phyloP scores from a whole-genome alignment of 2,888 invertebrate genomes.

The Caenorhabditis angaria region DNA sequence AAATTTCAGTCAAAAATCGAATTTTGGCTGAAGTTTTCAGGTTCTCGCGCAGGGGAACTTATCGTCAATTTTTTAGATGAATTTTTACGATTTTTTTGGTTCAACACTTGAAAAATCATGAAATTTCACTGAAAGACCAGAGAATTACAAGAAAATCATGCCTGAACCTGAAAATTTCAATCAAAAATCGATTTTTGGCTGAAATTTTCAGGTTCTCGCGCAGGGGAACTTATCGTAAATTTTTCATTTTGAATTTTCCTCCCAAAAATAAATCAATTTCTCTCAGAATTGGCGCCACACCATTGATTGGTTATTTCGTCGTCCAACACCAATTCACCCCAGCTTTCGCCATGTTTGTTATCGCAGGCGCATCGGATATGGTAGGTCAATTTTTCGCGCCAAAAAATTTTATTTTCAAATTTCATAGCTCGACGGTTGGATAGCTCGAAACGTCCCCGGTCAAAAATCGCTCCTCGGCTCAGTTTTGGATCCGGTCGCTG shows the following conservation, averaged over 20 bases:
- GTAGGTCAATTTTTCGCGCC: constrained; percentile 74
- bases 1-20: no score
- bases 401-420: constrained; percentile 68
- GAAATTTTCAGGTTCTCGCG: background rate
- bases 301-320: constrained; percentile 88
- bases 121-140: no score
- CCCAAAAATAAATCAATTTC: constrained; percentile 6
- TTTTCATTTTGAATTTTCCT: background rate
- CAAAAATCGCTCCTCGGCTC: constrained; percentile 93
- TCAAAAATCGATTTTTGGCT: background rate
- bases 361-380: constrained; percentile 90
- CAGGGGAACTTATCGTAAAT: constrained; percentile 4
- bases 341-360: constrained; percentile 83
- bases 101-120: background rate
- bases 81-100: constrained; percentile 29
- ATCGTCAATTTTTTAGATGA: no score
- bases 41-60: no score
- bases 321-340: constrained; percentile 82
- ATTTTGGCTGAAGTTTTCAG: no score
- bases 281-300: constrained; percentile 83
- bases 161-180: background rate
- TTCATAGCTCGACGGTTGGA: constrained; percentile 83
- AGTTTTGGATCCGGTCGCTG: constrained; percentile 94
- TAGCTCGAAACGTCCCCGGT: constrained; percentile 88
- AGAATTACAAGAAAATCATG: no score